Evolutionary conservation across 2,797 vertebrate genomes (phyloP).

Genomic region (Calcarius lapponicus): DNA sequence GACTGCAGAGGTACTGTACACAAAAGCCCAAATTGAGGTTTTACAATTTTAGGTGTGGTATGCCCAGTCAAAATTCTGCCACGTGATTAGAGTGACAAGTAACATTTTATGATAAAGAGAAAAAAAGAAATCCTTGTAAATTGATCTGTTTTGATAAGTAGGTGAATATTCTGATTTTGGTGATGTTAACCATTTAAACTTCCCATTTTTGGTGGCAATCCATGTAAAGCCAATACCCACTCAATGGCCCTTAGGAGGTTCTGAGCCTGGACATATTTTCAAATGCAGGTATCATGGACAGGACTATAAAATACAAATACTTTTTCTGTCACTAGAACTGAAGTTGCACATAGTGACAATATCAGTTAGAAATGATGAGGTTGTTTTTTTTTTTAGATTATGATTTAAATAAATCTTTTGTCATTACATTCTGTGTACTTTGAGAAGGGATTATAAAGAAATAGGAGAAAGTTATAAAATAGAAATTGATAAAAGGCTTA

Average conservation of each 20-base stretch:
- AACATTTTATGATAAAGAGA: not conserved
- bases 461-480: not conserved
- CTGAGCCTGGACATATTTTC: not conserved
- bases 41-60: not conserved
- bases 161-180: not conserved
- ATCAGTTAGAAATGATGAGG: not conserved
- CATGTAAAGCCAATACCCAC: not conserved
- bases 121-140: not conserved
- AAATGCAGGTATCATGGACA: not conserved
- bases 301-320: not conserved
- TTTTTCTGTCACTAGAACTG: not conserved
- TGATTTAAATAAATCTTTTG: not conserved
- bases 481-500: constrained; percentile 26
- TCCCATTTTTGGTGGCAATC: not conserved
- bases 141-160: not conserved
- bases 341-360: not conserved
- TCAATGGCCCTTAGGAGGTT: not conserved
- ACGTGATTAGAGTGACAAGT: accelerated
- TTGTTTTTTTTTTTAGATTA: too few relatives aligned
- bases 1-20: not conserved
- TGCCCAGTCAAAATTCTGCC: not conserved
- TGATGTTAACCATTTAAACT: not conserved
- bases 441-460: not conserved
- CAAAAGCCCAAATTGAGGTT: not conserved
- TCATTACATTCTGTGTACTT: not conserved